Evolutionary conservation across 2,113 vertebrate species (phyloP).

Genomic region (Acanthochromis polyacanthus): DNA sequence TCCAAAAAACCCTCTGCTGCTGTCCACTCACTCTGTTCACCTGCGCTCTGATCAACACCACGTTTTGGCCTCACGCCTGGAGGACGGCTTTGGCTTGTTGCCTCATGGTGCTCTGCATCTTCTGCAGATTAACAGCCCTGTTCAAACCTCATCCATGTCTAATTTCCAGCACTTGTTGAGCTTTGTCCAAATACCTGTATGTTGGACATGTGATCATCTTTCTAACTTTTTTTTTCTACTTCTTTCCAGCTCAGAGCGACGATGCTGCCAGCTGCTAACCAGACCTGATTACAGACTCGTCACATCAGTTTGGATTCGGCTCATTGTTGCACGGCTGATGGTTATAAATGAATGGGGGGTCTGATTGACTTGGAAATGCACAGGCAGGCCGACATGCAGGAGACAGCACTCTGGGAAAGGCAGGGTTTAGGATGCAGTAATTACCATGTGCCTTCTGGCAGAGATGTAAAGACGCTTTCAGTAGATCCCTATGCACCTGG

Average conservation of each 20-base stretch:
- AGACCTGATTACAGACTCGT: constrained; percentile 16
- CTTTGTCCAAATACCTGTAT: too few relatives aligned
- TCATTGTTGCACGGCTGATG: background rate
- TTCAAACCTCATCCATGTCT: background rate
- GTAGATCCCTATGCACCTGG: constrained; percentile 69
- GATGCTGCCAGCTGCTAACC: constrained; percentile 27
- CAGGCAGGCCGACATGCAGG: background rate
- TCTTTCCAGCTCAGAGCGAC: background rate
- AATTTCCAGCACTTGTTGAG: too few relatives aligned
- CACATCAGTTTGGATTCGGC: constrained; percentile 15
- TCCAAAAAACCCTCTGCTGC: background rate
- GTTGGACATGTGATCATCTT: background rate
- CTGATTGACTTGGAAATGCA: constrained; percentile 41
- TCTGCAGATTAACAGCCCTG: constrained; percentile 2
- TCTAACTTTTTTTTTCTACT: background rate
- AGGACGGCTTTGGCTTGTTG: background rate
- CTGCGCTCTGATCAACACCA: background rate
- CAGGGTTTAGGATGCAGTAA: constrained; percentile 66
- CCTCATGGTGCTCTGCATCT: constrained; percentile 1
- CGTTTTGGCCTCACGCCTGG: constrained; percentile 10
- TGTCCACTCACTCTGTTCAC: constrained; percentile 2
- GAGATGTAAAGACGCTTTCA: constrained; percentile 74
- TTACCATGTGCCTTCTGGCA: constrained; percentile 68
- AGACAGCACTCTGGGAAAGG: constrained; percentile 41
- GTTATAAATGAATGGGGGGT: constrained; percentile 15